Evolutionary conservation across 2,113 vertebrate genomes (phyloP).

Genomic region (Glaucidium brasilianum): DNA sequence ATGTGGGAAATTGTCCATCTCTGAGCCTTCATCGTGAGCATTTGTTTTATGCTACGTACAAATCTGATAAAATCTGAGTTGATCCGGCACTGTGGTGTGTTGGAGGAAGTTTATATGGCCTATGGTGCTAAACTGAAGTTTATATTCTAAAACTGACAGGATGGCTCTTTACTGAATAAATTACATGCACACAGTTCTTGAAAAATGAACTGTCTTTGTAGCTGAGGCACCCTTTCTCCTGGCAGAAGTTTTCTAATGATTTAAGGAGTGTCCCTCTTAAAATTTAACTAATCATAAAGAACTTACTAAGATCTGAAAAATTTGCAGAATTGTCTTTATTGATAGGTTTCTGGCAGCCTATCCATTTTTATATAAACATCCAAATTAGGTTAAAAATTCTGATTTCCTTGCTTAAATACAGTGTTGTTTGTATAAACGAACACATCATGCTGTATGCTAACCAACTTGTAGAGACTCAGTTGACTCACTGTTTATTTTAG

Average conservation of each 20-base stretch:
- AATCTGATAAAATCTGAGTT: background rate
- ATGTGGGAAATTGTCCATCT: background rate
- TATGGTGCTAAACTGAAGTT: background rate
- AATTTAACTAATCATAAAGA: background rate
- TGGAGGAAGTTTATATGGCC: background rate
- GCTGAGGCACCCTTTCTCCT: background rate
- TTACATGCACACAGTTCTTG: background rate
- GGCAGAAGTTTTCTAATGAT: background rate
- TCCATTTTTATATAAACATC: background rate
- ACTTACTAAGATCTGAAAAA: background rate
- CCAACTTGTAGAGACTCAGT: background rate
- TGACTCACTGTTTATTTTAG: background rate
- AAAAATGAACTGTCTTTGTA: background rate
- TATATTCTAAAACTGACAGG: background rate
- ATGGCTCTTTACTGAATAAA: background rate
- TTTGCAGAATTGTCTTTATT: background rate
- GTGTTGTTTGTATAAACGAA: background rate
- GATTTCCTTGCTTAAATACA: background rate
- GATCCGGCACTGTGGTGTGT: rapidly evolving
- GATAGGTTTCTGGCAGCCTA: background rate
- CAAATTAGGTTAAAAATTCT: background rate
- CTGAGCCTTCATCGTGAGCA: background rate
- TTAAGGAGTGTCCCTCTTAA: background rate
- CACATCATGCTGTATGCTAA: background rate
- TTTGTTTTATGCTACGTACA: background rate